These are phyloP conservation scores for Aix galericulata DNA, from an alignment of 2,113 vertebrate species.

Conservation along the genomic window DNA sequence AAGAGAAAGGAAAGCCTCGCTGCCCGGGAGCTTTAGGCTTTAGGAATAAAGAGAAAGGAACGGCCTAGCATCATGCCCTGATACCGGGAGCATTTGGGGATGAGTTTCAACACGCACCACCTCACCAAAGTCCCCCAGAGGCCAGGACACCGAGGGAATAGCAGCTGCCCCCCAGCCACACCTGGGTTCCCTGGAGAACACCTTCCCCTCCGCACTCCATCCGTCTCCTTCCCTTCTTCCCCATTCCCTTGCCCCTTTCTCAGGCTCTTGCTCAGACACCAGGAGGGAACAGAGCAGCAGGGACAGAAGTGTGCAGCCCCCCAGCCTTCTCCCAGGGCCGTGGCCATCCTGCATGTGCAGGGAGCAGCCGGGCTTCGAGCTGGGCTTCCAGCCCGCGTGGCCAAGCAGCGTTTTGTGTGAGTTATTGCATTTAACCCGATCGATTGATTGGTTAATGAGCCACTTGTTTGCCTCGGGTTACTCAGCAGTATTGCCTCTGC, in stretches of 20 bases:
- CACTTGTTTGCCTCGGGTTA: slow-evolving; percentile 44
- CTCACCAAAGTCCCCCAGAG: background rate
- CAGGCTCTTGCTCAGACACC: background rate
- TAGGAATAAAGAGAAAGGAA: background rate
- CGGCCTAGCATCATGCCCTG: background rate
- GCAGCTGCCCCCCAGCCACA: background rate
- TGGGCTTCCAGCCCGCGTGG: background rate
- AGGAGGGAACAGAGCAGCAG: background rate
- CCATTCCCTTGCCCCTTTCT: background rate
- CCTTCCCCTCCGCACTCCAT: background rate
- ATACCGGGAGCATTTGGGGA: background rate
- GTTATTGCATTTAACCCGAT: slow-evolving; percentile 25
- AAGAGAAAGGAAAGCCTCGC: background rate
- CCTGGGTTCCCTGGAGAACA: background rate
- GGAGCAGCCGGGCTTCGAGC: background rate
- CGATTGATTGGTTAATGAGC: slow-evolving; percentile 47
- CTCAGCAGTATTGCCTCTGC: background rate
- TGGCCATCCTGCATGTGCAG: background rate
- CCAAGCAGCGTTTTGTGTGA: background rate
- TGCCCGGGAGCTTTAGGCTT: background rate
- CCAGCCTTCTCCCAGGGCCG: background rate
- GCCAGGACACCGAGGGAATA: background rate
- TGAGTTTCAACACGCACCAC: background rate
- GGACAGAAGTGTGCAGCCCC: background rate
- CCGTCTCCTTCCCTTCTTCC: background rate